Evolutionary conservation across 2,113 vertebrate species (phyloP).

Genomic region (Atlantisia rogersi): DNA sequence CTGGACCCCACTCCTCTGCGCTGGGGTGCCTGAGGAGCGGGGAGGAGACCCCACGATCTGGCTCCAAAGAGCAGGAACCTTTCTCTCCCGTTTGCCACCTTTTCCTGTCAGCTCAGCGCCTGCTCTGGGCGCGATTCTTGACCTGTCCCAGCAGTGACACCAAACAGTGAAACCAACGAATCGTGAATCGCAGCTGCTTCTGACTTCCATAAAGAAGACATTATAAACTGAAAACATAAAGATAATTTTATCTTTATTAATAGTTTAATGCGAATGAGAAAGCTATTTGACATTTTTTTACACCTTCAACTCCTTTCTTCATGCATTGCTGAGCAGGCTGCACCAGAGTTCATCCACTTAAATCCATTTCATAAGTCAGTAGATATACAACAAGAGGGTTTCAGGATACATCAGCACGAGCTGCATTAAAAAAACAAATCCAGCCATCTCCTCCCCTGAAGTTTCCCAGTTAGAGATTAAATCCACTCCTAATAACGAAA

Average conservation of each 20-base stretch:
- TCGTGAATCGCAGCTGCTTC: constrained; percentile 67
- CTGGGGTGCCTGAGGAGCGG: neutral
- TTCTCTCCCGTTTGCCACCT: neutral
- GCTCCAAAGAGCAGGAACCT: neutral
- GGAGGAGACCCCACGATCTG: neutral
- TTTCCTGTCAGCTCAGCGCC: neutral
- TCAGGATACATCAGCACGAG: constrained; percentile 15
- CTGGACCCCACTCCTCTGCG: neutral
- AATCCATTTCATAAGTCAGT: constrained; percentile 76
- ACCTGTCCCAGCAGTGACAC: constrained; percentile 65
- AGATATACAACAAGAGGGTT: constrained; percentile 66
- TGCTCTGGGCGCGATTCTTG: constrained; percentile 35
- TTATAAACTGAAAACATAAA: constrained; percentile 75
- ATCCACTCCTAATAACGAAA: constrained; percentile 60
- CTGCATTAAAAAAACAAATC: neutral
- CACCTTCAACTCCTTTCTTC: constrained; percentile 79
- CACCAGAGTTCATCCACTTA: constrained; percentile 75
- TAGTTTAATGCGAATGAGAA: constrained; percentile 79
- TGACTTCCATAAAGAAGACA: constrained; percentile 73
- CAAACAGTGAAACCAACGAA: constrained; percentile 66
- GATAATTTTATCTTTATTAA: constrained; percentile 82
- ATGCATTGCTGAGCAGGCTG: constrained; percentile 81
- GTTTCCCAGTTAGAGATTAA: constrained; percentile 31
- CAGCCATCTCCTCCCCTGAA: neutral
- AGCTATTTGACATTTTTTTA: constrained; percentile 80